Evolutionary conservation across 2,888 invertebrate species (phyloP).

Genomic region (Macaria notata): DNA sequence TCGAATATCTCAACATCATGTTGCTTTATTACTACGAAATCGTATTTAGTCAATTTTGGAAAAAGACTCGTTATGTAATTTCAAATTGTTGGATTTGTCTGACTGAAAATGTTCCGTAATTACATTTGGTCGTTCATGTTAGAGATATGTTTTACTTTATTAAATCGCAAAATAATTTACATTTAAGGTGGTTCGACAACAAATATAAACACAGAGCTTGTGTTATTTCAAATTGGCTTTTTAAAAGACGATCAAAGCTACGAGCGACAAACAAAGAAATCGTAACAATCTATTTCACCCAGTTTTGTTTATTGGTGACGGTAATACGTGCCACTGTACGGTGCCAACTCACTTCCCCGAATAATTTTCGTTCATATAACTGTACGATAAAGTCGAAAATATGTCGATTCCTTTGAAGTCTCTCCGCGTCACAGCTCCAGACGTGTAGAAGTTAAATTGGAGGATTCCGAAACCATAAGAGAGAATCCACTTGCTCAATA

Average conservation of each 20-base stretch:
- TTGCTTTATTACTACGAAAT: no score
- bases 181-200: no score
- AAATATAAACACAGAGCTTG: conserved; percentile 5
- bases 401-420: neutral
- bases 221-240: conserved; percentile 4
- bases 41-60: no score
- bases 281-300: conserved; percentile 32
- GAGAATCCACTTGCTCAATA: conserved; percentile 7
- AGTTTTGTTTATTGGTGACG: conserved; percentile 25
- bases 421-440: neutral
- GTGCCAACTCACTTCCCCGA: conserved; percentile 1
- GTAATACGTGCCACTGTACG: conserved; percentile 2
- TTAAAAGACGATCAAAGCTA: conserved; percentile 11
- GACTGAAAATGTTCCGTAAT: no score
- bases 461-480: conserved; percentile 11
- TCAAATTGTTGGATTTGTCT: no score
- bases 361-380: conserved; percentile 1
- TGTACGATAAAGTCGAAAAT: conserved; percentile 5
- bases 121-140: no score
- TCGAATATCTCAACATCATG: no score
- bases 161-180: no score
- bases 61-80: no score
- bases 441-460: conserved; percentile 13
- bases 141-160: no score
- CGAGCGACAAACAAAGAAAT: conserved; percentile 28